Conservation (phyloP, 2,888 invertebrate species). For the Diarsia rubi region DNA sequence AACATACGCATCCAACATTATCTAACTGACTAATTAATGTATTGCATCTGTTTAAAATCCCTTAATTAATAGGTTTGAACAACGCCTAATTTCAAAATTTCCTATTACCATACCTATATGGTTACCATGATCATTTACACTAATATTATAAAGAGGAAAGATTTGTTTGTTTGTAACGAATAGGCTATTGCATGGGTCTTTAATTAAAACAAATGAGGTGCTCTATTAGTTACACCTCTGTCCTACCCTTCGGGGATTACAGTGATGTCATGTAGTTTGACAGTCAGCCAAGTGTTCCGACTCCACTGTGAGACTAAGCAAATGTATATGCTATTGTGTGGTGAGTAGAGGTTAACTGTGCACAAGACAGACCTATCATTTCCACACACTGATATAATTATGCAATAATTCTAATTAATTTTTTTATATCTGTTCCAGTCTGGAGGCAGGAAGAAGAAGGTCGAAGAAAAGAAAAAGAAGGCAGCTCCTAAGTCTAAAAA, state of each 20-base stretch:
- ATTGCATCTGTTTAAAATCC: no score
- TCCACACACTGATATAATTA: neutral
- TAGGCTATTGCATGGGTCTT: neutral
- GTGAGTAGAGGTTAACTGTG: no score
- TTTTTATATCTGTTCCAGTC: conserved; percentile 42
- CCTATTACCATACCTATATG: no score
- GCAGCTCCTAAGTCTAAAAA: conserved; percentile 79
- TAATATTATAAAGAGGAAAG: no score
- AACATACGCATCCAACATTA: no score
- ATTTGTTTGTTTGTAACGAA: no score
- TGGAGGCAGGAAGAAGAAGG: conserved; percentile 82
- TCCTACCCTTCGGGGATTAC: neutral
- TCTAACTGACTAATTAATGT: no score
- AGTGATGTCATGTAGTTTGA: neutral
- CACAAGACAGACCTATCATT: neutral
- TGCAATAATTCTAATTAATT: neutral
- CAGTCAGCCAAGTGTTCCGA: neutral
- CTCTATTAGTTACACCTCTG: neutral
- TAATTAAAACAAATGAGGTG: neutral
- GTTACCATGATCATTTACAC: no score
- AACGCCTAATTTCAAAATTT: no score
- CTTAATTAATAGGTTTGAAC: no score
- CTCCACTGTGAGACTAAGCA: neutral
- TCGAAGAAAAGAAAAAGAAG: conserved; percentile 91
- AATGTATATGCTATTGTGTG: neutral